Evolutionary conservation across 2,797 vertebrate species (phyloP).

Genomic region (Choloepus didactylus): DNA sequence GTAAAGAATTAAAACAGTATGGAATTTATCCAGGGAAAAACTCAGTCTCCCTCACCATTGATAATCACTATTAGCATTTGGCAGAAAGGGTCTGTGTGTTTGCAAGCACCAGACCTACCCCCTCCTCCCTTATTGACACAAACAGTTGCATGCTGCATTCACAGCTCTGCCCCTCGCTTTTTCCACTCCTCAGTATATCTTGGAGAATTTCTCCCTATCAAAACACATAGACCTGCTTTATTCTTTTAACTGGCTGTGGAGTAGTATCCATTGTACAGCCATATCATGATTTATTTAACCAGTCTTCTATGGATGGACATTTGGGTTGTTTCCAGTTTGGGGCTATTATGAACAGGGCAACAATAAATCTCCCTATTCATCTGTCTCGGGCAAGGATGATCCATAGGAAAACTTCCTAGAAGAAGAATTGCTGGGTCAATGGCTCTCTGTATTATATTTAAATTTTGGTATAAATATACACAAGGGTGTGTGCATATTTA

Average conservation of each 20-base stretch:
- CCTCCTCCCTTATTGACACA: no score
- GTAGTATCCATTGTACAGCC: no score
- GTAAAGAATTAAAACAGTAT: not conserved
- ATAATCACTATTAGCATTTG: not conserved
- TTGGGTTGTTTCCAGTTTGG: not conserved
- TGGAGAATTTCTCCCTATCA: not conserved
- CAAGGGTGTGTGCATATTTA: not conserved
- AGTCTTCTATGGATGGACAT: not conserved
- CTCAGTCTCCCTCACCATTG: not conserved
- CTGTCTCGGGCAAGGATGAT: not conserved
- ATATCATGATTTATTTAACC: not conserved
- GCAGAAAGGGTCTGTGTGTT: not conserved
- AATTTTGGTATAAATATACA: not conserved
- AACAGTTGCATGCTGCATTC: not conserved
- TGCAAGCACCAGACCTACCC: fast-evolving
- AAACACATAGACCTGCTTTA: not conserved
- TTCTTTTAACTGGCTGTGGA: not conserved
- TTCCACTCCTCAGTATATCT: not conserved
- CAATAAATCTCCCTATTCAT: not conserved
- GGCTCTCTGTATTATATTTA: not conserved
- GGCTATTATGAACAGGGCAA: not conserved
- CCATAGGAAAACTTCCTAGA: not conserved
- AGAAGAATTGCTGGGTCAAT: not conserved
- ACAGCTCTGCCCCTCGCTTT: not conserved
- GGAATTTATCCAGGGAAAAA: not conserved